These are phyloP conservation scores for Darevskia mixta DNA, from an alignment of 2,797 vertebrate species.

Conservation along the genomic window DNA sequence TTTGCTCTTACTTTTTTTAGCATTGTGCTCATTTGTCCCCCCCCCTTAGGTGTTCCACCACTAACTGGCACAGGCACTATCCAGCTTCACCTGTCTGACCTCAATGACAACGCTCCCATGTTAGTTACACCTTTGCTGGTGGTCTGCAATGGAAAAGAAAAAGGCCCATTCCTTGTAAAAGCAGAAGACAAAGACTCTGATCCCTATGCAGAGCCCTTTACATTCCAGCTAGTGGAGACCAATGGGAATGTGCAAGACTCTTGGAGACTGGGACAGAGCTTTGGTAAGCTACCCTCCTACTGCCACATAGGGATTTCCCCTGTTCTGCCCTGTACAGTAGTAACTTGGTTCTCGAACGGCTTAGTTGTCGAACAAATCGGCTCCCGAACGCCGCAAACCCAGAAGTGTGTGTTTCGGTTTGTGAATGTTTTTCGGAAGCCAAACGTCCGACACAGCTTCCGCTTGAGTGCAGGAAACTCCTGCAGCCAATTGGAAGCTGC, in stretches of 20 bases:
- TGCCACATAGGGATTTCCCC: too few species aligned
- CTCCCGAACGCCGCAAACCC: too few species aligned
- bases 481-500: too few species aligned
- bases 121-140: constrained; percentile 62
- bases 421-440: too few species aligned
- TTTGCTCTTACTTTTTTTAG: not conserved
- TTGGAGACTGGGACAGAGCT: constrained; percentile 80
- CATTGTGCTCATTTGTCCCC: not conserved
- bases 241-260: constrained; percentile 40
- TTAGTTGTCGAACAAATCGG: too few species aligned
- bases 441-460: too few species aligned
- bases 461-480: too few species aligned
- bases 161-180: constrained; percentile 62
- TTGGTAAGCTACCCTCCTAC: constrained; percentile 73
- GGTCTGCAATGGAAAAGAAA: constrained; percentile 75
- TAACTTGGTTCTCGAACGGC: too few species aligned
- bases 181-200: constrained; percentile 71
- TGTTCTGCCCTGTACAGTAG: too few species aligned
- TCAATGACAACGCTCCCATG: constrained; percentile 80
- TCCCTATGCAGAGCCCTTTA: constrained; percentile 81
- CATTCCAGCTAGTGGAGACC: constrained; percentile 72
- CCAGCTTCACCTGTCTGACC: constrained; percentile 78
- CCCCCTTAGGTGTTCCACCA: constrained; percentile 78
- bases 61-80: constrained; percentile 80
- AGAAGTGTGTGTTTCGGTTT: too few species aligned